Percentiles rank a stretch among this genome's conserved stretches.
These are phyloP conservation scores for Cyphomyrus plagiostoma DNA, from an alignment of 2,113 vertebrate species.

Conservation along the genomic window DNA sequence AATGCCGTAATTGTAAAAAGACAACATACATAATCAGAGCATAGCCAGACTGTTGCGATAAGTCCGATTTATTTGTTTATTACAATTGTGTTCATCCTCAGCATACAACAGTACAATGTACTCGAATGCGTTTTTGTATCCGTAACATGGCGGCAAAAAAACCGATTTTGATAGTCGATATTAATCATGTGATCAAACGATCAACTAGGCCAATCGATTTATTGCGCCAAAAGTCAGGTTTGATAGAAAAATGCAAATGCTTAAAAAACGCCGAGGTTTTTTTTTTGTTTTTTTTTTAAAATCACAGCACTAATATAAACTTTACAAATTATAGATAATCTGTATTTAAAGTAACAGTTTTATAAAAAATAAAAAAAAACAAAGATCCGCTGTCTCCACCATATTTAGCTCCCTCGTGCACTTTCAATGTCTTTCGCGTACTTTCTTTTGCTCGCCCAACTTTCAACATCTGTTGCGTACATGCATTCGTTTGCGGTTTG, in stretches of 20 bases:
- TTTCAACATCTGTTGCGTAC: no score
- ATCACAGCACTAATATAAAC: neutral
- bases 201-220: neutral
- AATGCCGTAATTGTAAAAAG: neutral
- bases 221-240: neutral
- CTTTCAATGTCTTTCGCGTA: neutral
- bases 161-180: neutral
- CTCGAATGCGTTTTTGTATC: neutral
- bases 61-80: neutral
- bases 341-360: neutral
- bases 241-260: neutral
- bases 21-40: neutral
- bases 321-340: neutral
- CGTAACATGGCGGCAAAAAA: neutral
- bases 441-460: neutral
- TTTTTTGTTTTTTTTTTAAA: neutral
- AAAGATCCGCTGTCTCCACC: neutral
- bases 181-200: neutral
- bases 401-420: neutral
- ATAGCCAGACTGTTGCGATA: neutral
- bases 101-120: neutral
- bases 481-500: no score
- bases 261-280: neutral
- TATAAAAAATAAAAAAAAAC: neutral
- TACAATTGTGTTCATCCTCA: neutral